phyloP scores from a whole-genome alignment of 2,797 vertebrate species.

The Vespertilio murinus region DNA sequence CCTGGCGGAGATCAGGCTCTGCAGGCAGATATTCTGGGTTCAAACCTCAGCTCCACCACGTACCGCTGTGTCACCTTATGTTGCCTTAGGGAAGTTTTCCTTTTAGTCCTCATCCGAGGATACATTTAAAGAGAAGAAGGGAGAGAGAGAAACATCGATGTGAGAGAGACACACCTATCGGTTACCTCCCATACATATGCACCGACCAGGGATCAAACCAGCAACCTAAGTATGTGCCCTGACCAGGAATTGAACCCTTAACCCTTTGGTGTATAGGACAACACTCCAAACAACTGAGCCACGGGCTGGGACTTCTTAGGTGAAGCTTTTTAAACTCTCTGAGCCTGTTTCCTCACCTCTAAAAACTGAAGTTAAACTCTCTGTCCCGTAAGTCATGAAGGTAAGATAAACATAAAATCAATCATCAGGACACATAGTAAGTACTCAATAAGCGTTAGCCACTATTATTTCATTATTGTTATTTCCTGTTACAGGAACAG shows the following conservation, averaged over 20 bases:
- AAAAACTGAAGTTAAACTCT: not conserved
- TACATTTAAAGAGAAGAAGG: too few species aligned
- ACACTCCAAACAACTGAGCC: too few species aligned
- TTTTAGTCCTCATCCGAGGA: too few species aligned
- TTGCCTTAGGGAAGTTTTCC: too few species aligned
- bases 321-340: not conserved
- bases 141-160: too few species aligned
- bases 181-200: too few species aligned
- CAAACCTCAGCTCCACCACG: not conserved
- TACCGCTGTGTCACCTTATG: not conserved
- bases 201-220: too few species aligned
- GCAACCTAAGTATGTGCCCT: too few species aligned
- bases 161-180: too few species aligned
- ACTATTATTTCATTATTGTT: not conserved
- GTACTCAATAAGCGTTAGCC: not conserved
- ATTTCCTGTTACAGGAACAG: constrained; percentile 15
- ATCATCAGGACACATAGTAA: not conserved
- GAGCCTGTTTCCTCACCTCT: not conserved
- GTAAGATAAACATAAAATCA: not conserved
- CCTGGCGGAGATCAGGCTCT: not conserved
- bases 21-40: not conserved
- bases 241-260: too few species aligned
- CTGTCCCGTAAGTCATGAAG: not conserved
- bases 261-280: too few species aligned
- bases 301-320: too few species aligned